Evolutionary conservation across 2,888 invertebrate genomes (phyloP).

Genomic region (Harpalus rufipes): DNA sequence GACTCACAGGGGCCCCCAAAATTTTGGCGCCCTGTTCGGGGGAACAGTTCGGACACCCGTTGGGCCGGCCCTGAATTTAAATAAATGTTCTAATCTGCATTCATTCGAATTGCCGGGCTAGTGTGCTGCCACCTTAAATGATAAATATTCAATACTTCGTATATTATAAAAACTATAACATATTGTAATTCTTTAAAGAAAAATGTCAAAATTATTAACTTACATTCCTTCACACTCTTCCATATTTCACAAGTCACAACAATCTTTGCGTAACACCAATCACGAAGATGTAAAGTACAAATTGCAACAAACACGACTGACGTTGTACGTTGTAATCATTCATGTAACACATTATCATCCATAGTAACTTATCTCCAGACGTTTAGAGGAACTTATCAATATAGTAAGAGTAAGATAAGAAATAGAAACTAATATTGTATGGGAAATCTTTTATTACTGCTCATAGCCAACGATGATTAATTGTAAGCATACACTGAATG

Average conservation of each 20-base stretch:
- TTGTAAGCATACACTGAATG: not conserved
- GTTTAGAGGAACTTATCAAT: slow-evolving; percentile 32
- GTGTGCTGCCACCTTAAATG: too few species aligned
- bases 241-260: slow-evolving; percentile 31
- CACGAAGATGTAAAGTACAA: slow-evolving; percentile 4
- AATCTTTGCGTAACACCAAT: slow-evolving; percentile 4
- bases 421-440: slow-evolving; percentile 27
- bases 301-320: slow-evolving; percentile 8
- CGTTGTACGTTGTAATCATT: slow-evolving; percentile 23
- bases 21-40: too few species aligned
- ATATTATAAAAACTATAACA: too few species aligned
- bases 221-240: slow-evolving; percentile 60
- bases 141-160: too few species aligned
- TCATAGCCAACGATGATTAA: not conserved
- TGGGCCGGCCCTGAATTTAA: too few species aligned
- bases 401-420: slow-evolving; percentile 25
- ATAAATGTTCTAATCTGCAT: too few species aligned
- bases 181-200: too few species aligned
- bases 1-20: too few species aligned
- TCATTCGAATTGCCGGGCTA: too few species aligned
- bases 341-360: slow-evolving; percentile 20
- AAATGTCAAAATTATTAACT: slow-evolving; percentile 15
- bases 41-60: too few species aligned
- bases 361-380: slow-evolving; percentile 31
- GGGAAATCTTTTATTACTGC: not conserved